Evolutionary conservation across 1,140 invertebrate genomes (phyloP).

Genomic region (Goniozus legneri): DNA sequence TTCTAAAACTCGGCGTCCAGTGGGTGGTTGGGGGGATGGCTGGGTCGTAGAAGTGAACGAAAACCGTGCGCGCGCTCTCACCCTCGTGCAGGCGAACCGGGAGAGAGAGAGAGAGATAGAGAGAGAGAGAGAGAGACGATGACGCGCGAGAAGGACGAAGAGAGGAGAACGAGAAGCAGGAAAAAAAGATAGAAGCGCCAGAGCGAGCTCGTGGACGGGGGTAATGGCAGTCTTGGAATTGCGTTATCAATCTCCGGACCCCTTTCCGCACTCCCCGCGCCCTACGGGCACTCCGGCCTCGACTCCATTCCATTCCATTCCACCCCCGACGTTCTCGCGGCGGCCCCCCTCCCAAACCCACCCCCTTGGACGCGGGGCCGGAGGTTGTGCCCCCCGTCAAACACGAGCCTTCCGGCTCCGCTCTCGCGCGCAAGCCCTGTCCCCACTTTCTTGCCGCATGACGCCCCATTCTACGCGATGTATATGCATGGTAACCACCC

Average conservation of each 20-base stretch:
- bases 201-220: conserved; percentile 45
- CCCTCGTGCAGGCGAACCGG: conserved; percentile 11
- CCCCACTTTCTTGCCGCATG: conserved; percentile 34
- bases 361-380: conserved; percentile 15
- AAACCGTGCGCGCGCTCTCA: no score
- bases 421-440: conserved; percentile 39
- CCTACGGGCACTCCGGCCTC: conserved; percentile 32
- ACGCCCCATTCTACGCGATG: conserved; percentile 34
- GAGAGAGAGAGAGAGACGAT: conserved; percentile 10
- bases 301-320: conserved; percentile 49
- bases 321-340: conserved; percentile 23
- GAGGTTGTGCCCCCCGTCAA: conserved; percentile 42
- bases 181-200: conserved; percentile 51
- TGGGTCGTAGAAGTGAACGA: no score
- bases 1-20: conserved; percentile 52
- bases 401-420: conserved; percentile 40
- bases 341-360: conserved; percentile 20
- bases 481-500: conserved; percentile 38
- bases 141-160: conserved; percentile 21
- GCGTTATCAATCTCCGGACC: conserved; percentile 55
- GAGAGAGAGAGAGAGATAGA: conserved; percentile 7
- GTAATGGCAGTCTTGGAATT: conserved; percentile 57
- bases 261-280: conserved; percentile 31
- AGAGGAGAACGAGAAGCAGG: conserved; percentile 11
- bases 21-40: no score